These are phyloP conservation scores for Parasteatoda lunata DNA, from an alignment of 2,888 invertebrate species.

Conservation along the genomic window DNA sequence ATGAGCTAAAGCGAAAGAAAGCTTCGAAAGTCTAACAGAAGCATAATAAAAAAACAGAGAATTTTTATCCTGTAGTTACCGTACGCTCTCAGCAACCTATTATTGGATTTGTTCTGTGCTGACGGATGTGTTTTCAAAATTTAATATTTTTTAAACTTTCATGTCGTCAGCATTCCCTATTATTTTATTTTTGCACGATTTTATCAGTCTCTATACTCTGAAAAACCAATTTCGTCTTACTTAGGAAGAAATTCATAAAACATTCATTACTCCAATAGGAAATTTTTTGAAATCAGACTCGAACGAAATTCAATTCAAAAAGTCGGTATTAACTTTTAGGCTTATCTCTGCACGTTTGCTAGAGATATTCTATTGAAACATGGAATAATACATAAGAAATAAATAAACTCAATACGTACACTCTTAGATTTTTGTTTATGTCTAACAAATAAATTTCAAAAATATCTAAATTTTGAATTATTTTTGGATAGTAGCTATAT, in stretches of 20 bases:
- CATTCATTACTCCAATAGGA: constrained; percentile 49
- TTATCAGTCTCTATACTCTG: constrained; percentile 21
- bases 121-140: constrained; percentile 66
- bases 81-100: constrained; percentile 60
- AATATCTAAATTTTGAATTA: no score
- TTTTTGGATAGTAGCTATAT: no score
- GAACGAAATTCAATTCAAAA: no score
- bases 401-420: no score
- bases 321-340: not conserved
- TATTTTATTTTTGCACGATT: constrained; percentile 59
- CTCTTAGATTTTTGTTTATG: no score
- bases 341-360: not conserved
- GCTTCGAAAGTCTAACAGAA: constrained; percentile 11
- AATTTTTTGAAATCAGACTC: not conserved
- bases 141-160: constrained; percentile 68
- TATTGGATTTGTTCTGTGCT: constrained; percentile 67
- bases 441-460: no score
- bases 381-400: not conserved
- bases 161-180: constrained; percentile 62
- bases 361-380: not conserved
- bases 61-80: constrained; percentile 65
- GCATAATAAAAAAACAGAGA: constrained; percentile 25
- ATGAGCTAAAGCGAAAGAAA: constrained; percentile 9
- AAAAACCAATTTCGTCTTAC: constrained; percentile 39
- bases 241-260: constrained; percentile 61